Conservation (phyloP, 2,888 invertebrate species). For the Lucinisca nassula region DNA sequence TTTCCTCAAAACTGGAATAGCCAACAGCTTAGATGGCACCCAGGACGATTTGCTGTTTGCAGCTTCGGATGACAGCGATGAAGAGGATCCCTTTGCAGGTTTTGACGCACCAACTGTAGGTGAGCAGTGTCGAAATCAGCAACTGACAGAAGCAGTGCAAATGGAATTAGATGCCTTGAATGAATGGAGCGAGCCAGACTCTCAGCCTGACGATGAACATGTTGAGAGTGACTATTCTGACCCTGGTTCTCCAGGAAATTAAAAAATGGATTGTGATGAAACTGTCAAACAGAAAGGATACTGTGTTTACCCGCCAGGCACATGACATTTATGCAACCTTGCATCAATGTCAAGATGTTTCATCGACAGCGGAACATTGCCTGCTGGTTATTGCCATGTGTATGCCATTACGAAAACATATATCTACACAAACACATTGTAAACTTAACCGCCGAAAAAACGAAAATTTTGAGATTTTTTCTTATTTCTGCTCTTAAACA, state of each 20-base stretch:
- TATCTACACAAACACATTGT: too few species aligned
- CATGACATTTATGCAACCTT: too few species aligned
- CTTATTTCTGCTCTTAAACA: too few species aligned
- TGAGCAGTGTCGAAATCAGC: neutral
- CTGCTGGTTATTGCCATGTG: too few species aligned
- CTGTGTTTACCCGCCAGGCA: neutral
- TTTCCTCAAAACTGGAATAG: too few species aligned
- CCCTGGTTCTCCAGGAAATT: neutral
- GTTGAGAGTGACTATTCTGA: neutral
- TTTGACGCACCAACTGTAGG: neutral
- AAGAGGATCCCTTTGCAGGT: neutral
- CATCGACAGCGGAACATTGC: too few species aligned
- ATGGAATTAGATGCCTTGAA: neutral
- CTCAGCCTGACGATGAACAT: neutral
- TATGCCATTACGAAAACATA: too few species aligned
- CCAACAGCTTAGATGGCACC: neutral
- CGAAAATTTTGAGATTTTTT: too few species aligned
- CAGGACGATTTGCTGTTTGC: conserved; percentile 2
- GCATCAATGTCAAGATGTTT: neutral
- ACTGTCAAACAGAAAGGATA: neutral
- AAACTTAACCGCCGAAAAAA: too few species aligned
- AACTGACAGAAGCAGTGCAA: neutral
- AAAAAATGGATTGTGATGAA: neutral
- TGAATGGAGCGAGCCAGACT: neutral
- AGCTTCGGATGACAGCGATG: neutral